Evolutionary conservation across 2,888 invertebrate species (phyloP).

Genomic region (Odontothrips loti): DNA sequence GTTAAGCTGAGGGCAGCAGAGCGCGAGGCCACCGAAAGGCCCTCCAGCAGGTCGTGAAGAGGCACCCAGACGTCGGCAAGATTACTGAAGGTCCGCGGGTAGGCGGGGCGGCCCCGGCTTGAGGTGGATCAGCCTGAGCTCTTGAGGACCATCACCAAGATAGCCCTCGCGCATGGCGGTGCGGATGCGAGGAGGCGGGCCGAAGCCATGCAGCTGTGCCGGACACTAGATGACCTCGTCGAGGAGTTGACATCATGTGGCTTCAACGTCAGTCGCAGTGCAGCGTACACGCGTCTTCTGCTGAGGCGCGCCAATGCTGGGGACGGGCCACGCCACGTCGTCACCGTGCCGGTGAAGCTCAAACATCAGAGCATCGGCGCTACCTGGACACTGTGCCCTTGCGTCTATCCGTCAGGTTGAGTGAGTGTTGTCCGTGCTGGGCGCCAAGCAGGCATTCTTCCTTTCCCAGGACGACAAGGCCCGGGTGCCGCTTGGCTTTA

Average conservation of each 20-base stretch:
- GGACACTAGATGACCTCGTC: conserved; percentile 38
- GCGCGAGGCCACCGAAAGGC: background rate
- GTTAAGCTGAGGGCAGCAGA: background rate
- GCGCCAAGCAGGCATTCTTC: background rate
- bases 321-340: conserved; percentile 41
- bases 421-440: background rate
- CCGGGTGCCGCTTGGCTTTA: conserved; percentile 44
- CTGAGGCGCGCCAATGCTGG: conserved; percentile 37
- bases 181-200: conserved; percentile 41
- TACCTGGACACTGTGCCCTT: conserved; percentile 40
- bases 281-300: conserved; percentile 40
- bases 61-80: background rate
- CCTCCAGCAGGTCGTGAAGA: background rate
- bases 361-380: conserved; percentile 34
- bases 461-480: conserved; percentile 43
- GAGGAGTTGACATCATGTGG: conserved; percentile 36
- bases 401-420: conserved; percentile 37
- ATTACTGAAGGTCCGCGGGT: background rate
- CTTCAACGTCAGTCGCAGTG: conserved; percentile 38
- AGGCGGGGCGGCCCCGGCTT: conserved; percentile 31
- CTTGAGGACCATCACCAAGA: conserved; percentile 41
- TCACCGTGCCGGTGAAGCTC: conserved; percentile 42
- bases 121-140: conserved; percentile 41
- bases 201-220: conserved; percentile 38
- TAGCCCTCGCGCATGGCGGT: conserved; percentile 41